phyloP scores from a whole-genome alignment of 2,797 vertebrate species.

The Coregonus sp. region DNA sequence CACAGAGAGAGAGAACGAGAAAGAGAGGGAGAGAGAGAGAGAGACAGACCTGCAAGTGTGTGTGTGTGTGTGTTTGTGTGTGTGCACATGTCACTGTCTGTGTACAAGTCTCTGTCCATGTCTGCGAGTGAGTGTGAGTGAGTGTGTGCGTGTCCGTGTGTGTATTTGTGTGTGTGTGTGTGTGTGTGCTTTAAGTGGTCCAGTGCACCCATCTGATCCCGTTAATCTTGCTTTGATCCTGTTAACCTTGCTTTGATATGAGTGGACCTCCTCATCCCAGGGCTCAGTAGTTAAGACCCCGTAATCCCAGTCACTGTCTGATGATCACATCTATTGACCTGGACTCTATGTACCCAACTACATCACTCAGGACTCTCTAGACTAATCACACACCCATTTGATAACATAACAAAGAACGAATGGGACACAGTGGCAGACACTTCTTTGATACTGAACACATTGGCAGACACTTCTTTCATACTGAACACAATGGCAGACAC shows the following conservation, averaged over 20 bases:
- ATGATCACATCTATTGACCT: slow-evolving; percentile 11
- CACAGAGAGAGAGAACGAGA: neutral
- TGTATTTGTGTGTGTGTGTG: neutral
- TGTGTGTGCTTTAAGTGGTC: neutral
- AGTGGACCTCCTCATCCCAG: slow-evolving; percentile 13
- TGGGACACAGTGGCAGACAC: no score
- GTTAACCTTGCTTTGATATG: slow-evolving; percentile 38
- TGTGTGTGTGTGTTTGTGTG: slow-evolving; percentile 2
- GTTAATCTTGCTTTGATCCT: neutral
- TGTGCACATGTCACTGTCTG: neutral
- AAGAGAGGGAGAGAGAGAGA: slow-evolving; percentile 15
- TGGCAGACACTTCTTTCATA: no score
- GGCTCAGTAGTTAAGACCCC: slow-evolving; percentile 18
- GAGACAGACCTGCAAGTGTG: neutral
- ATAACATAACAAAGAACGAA: neutral
- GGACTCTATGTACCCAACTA: slow-evolving; percentile 20
- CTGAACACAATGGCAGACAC: no score
- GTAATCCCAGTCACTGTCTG: slow-evolving; percentile 7
- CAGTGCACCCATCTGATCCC: neutral
- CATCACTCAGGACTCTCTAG: slow-evolving; percentile 2
- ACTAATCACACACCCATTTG: neutral
- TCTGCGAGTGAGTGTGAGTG: neutral
- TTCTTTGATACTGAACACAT: no score
- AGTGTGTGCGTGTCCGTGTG: slow-evolving; percentile 1
- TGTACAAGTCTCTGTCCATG: neutral